These are phyloP conservation scores for Clusia tigrina DNA, from an alignment of 2,888 invertebrate species.

Conservation along the genomic window DNA sequence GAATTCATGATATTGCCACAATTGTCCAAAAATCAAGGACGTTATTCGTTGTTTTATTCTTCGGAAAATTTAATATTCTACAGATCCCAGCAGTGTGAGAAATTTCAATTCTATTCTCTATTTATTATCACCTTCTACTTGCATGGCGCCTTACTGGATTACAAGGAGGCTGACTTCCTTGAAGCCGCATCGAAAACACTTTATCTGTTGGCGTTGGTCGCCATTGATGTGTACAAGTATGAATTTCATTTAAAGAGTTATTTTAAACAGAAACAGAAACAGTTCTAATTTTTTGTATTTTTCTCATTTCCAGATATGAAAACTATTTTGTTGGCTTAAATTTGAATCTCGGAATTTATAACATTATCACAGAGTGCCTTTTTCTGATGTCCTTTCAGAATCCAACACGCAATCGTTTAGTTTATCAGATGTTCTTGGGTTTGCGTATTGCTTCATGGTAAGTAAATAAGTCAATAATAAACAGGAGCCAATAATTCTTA, in stretches of 20 bases:
- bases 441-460: slow-evolving; percentile 61
- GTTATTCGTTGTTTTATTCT: slow-evolving; percentile 61
- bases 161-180: slow-evolving; percentile 57
- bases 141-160: slow-evolving; percentile 60
- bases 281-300: not conserved
- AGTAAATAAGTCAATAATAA: slow-evolving; percentile 12
- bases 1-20: slow-evolving; percentile 63
- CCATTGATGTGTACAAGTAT: slow-evolving; percentile 59
- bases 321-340: slow-evolving; percentile 63
- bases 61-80: slow-evolving; percentile 63
- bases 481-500: too few species aligned
- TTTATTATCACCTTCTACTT: slow-evolving; percentile 62
- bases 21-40: slow-evolving; percentile 59
- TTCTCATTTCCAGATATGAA: slow-evolving; percentile 54
- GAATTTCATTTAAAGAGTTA: slow-evolving; percentile 17
- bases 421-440: slow-evolving; percentile 60
- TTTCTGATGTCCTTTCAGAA: slow-evolving; percentile 58
- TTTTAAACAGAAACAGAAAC: not conserved
- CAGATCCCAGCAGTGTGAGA: slow-evolving; percentile 61
- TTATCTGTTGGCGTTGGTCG: slow-evolving; percentile 54
- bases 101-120: slow-evolving; percentile 62
- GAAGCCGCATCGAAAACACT: slow-evolving; percentile 60
- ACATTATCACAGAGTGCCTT: slow-evolving; percentile 59
- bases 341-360: slow-evolving; percentile 60
- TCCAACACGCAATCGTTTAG: slow-evolving; percentile 55